Evolutionary conservation across 2,113 vertebrate species (phyloP).

Genomic region (Tetrax tetrax): DNA sequence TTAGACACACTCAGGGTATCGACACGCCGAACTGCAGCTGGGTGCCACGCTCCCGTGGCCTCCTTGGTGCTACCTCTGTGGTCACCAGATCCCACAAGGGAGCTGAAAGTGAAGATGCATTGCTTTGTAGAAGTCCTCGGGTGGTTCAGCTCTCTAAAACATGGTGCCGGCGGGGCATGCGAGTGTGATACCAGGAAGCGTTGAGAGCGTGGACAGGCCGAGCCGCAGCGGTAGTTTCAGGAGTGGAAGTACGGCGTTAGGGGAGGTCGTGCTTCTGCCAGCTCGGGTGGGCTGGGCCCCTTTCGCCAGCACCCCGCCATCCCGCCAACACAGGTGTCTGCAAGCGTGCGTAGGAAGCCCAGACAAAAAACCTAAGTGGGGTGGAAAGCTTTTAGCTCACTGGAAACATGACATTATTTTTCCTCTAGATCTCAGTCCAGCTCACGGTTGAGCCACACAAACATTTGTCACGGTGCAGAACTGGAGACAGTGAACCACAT

Average conservation of each 20-base stretch:
- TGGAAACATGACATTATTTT: background rate
- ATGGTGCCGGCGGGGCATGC: accelerated
- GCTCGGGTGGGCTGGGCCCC: background rate
- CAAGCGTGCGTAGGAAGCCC: accelerated
- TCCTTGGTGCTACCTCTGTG: background rate
- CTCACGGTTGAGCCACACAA: background rate
- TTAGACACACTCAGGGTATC: background rate
- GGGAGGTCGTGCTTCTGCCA: background rate
- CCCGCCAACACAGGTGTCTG: accelerated
- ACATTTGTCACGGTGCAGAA: background rate
- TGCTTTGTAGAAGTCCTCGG: background rate
- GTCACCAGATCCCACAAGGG: background rate
- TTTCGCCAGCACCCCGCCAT: accelerated
- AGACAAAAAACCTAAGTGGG: background rate
- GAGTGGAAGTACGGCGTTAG: background rate
- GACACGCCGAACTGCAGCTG: background rate
- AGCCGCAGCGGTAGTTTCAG: background rate
- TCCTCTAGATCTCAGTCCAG: background rate
- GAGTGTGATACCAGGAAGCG: accelerated
- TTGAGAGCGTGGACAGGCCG: accelerated
- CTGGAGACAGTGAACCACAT: background rate
- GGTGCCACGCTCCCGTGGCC: accelerated
- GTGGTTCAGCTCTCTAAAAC: background rate
- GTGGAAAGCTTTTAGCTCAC: background rate
- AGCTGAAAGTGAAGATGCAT: background rate